These are phyloP conservation scores for Sakesphorus luctuosus DNA, from an alignment of 2,113 vertebrate genomes.

Conservation along the genomic window DNA sequence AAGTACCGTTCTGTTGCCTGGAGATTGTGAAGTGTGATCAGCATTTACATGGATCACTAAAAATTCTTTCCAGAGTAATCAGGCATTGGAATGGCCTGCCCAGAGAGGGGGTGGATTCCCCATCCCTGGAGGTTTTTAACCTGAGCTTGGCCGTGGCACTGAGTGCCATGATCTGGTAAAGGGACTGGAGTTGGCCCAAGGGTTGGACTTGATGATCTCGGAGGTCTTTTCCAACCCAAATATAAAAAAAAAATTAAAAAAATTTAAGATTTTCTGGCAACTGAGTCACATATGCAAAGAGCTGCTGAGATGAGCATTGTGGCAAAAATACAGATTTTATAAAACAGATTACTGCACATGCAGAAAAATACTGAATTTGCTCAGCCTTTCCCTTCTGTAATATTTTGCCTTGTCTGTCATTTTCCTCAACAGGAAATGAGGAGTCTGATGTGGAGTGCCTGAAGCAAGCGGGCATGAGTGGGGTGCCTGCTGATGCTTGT, in stretches of 20 bases:
- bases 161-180: too few species aligned
- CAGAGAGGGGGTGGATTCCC: too few species aligned
- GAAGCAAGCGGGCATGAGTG: conserved; percentile 84
- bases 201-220: too few species aligned
- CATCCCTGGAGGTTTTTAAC: too few species aligned
- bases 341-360: fast-evolving
- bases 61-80: too few species aligned
- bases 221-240: too few species aligned
- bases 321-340: neutral
- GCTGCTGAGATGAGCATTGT: neutral
- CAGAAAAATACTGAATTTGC: neutral
- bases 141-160: too few species aligned
- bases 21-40: neutral
- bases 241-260: too few species aligned
- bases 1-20: neutral
- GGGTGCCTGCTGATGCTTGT: conserved; percentile 81
- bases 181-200: too few species aligned
- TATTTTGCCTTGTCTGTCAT: neutral
- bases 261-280: neutral
- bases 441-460: conserved; percentile 84
- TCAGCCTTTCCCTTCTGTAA: neutral
- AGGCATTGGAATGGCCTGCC: too few species aligned
- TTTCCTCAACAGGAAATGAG: conserved; percentile 80
- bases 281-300: neutral
- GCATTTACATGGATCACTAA: neutral